These are phyloP conservation scores for Ptychobarbus kaznakovi DNA, from an alignment of 2,797 vertebrate genomes.

Conservation along the genomic window DNA sequence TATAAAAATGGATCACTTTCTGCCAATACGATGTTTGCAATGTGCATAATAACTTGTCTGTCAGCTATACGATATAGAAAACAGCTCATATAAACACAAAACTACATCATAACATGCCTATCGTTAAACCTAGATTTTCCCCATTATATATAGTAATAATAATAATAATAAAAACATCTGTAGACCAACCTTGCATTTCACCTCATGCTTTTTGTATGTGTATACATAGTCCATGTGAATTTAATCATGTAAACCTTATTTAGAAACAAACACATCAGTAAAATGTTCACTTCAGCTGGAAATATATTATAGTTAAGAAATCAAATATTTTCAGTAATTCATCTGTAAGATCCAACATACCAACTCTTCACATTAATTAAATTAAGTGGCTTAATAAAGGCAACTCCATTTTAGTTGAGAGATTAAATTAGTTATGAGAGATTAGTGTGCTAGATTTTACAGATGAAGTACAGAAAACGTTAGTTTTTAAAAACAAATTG, in stretches of 20 bases:
- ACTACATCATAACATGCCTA: not conserved
- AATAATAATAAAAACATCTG: not conserved
- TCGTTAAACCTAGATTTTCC: not conserved
- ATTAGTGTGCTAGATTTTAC: not conserved
- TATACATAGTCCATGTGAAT: too few relatives aligned
- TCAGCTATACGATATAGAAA: not conserved
- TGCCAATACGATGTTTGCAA: not conserved
- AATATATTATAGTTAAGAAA: not conserved
- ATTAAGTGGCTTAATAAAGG: not conserved
- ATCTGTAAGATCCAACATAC: not conserved
- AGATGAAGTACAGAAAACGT: not conserved
- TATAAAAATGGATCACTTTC: not conserved
- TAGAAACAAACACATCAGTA: not conserved
- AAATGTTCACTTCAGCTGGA: not conserved
- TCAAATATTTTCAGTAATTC: not conserved
- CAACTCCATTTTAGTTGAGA: not conserved
- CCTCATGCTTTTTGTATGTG: not conserved
- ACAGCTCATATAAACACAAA: not conserved
- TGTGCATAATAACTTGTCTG: too few relatives aligned
- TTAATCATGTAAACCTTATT: not conserved
- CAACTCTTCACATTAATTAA: not conserved
- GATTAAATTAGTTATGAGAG: not conserved
- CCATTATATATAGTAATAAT: not conserved
- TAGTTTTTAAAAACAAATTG: not conserved
- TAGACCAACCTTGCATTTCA: not conserved